Conservation (phyloP, 2,888 invertebrate species). For the Dryocosmus kuriphilus region DNA sequence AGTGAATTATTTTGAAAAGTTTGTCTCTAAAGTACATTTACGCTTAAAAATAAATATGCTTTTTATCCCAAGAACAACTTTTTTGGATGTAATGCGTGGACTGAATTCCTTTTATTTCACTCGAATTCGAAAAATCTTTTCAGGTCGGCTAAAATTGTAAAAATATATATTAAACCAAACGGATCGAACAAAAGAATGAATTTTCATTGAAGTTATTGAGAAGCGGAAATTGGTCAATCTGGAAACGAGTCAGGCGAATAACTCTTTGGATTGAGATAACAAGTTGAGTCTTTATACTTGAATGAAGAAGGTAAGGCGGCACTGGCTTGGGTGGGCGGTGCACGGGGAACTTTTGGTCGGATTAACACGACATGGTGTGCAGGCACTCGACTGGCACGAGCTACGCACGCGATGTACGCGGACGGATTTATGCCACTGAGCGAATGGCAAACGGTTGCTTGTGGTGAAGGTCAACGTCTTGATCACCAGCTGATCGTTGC, state of each 20-base stretch:
- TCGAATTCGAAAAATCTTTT: no score
- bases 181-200: no score
- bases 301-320: not conserved
- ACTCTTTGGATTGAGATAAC: slow-evolving; percentile 43
- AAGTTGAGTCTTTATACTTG: slow-evolving; percentile 10
- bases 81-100: no score
- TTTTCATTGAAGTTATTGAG: not conserved
- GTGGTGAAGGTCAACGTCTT: slow-evolving; percentile 1
- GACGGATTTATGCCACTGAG: not conserved
- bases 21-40: no score
- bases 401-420: not conserved
- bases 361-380: not conserved
- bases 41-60: no score
- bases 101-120: no score
- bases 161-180: no score
- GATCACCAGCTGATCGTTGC: not conserved
- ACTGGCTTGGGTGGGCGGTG: not conserved
- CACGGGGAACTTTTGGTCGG: not conserved
- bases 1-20: no score
- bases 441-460: not conserved
- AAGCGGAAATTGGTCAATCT: not conserved
- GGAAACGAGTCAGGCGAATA: not conserved
- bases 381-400: not conserved
- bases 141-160: no score
- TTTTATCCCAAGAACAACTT: no score